Evolutionary conservation across 2,797 vertebrate species (phyloP).

Genomic region (Trachops cirrhosus): DNA sequence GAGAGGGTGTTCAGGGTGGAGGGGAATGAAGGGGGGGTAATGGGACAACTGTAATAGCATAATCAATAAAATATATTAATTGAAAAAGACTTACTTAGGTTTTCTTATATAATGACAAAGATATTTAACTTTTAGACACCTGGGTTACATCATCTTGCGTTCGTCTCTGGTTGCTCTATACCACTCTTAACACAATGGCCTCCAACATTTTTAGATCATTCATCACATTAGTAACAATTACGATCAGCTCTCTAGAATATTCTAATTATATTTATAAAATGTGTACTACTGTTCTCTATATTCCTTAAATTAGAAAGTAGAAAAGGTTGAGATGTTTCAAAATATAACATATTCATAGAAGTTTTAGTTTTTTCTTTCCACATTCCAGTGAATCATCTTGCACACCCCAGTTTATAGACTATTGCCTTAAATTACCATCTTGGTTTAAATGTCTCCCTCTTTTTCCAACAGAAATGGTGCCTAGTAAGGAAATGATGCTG

Average conservation of each 20-base stretch:
- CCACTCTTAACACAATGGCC: not conserved
- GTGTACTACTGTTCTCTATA: not conserved
- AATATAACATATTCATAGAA: not conserved
- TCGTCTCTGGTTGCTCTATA: not conserved
- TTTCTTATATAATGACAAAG: conserved; percentile 19
- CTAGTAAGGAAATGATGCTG: conserved; percentile 7
- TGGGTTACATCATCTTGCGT: not conserved
- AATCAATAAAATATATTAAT: no score
- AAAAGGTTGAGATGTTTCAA: not conserved
- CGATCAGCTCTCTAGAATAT: not conserved
- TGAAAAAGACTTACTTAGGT: not conserved
- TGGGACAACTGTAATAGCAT: no score
- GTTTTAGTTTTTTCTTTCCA: conserved; percentile 25
- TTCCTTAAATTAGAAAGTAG: conserved; percentile 17
- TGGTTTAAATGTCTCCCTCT: conserved; percentile 39
- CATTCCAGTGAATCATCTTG: conserved; percentile 2
- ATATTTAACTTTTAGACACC: not conserved
- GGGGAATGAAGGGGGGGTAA: no score
- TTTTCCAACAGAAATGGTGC: conserved; percentile 33
- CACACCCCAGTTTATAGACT: not conserved
- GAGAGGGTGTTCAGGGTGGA: no score
- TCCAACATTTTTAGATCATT: not conserved
- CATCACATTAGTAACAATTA: not conserved
- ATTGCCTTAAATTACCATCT: conserved; percentile 34
- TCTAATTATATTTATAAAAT: not conserved